Conservation (phyloP, 2,888 invertebrate species). For the Leucophora obtusa region DNA sequence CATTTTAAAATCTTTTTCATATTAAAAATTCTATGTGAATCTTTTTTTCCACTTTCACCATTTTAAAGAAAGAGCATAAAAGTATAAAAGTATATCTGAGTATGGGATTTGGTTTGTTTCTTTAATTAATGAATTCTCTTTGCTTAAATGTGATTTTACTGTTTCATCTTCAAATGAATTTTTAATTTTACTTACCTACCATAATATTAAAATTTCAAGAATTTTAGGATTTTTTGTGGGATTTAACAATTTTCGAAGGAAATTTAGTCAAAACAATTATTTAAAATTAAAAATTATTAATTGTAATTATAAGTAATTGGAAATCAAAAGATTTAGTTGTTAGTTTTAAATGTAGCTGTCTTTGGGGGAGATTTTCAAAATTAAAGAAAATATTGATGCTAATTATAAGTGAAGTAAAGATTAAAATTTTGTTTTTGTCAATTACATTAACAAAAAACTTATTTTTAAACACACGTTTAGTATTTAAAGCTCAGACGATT, state of each 20-base stretch:
- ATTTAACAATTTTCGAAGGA: background rate
- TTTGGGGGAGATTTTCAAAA: background rate
- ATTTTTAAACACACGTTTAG: too few species aligned
- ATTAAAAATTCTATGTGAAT: constrained; percentile 21
- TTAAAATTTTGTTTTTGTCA: too few species aligned
- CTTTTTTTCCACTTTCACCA: background rate
- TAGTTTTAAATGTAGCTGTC: background rate
- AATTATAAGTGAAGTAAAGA: too few species aligned
- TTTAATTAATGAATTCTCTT: constrained; percentile 11
- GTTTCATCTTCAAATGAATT: constrained; percentile 30
- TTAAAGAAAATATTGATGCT: background rate
- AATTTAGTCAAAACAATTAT: background rate
- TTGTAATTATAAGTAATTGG: background rate
- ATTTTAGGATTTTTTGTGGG: background rate
- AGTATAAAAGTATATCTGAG: background rate
- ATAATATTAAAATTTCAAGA: constrained; percentile 51
- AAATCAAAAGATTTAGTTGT: background rate
- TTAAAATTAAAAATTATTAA: constrained; percentile 6
- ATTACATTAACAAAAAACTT: too few species aligned
- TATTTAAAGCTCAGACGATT: too few species aligned
- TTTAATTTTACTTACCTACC: constrained; percentile 64
- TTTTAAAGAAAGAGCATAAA: background rate
- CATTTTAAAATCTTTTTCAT: constrained; percentile 4
- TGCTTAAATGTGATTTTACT: constrained; percentile 32
- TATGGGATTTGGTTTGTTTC: background rate